Evolutionary conservation across 2,888 invertebrate genomes (phyloP), one percentile per base, ranked within the genome.

Genomic region (Drosophila ustulata): DNA sequence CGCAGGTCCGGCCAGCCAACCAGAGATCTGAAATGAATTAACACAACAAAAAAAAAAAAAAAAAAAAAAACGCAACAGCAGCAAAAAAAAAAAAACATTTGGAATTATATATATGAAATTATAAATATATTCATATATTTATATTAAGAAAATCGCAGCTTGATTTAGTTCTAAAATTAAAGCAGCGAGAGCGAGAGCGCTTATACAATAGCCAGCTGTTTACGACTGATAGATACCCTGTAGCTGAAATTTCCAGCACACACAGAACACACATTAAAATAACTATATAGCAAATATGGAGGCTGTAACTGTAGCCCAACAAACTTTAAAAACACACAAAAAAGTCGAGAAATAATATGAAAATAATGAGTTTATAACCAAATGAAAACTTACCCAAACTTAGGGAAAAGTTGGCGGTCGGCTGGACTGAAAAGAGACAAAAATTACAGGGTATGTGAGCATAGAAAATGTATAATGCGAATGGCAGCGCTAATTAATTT

Each of bases 401-500:
- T n/a, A n/a, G n/a, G n/a, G 6, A 13, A 6, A 50, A 34, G 18
- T 18, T 18, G 18, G n/a, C n/a, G n/a, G 18, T 18, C 18, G 18
- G 18, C 18, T 18, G 18, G 18, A 18, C 18, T 18, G 18, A 18
- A 18, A 18, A 18, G 18, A 18, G 1, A 18, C 1, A 18, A 18
- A 18, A 18, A 26, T 61, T 43, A 37, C 57, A 56, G 57, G 61
- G 61, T 62, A 62, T 62, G 8, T 2, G 9, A 62, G 30, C 49
- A 52, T 53, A 43, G n/a, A 59, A 11, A 39, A 30, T 57, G n/a
- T 32, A 25, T 56, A 25, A 18, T 75, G 71, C 70, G 75, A 82
- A 74, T 74, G 75, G 79, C 80, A 75, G 75, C 66, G 79, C 82
- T 78, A 82, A 82, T 78, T 78, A 78, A 78, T 78, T 82, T 78